Evolutionary conservation across 1,140 invertebrate species (phyloP).

Genomic region (Drosophila novamexicana): DNA sequence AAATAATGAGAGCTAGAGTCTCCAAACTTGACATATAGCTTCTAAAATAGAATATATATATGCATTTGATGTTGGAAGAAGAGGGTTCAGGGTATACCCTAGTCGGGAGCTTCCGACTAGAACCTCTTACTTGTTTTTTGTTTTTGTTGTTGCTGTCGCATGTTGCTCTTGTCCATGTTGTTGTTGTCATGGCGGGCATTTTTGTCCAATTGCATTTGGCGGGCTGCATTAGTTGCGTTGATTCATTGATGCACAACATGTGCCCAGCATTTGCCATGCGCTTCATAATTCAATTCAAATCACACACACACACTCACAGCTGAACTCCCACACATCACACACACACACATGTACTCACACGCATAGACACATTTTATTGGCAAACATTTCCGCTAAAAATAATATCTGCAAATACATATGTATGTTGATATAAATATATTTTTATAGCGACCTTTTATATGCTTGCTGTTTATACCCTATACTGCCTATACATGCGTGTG

Average conservation of each 20-base stretch:
- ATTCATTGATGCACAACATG: constrained; percentile 50
- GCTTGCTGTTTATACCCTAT: constrained; percentile 13
- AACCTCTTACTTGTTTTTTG: not conserved
- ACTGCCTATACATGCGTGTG: not conserved
- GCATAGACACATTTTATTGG: not conserved
- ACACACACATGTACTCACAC: not conserved
- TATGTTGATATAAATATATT: constrained; percentile 22
- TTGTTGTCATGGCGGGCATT: constrained; percentile 41
- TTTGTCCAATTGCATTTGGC: constrained; percentile 49
- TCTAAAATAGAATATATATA: too few relatives aligned
- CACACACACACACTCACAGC: not conserved
- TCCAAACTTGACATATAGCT: too few relatives aligned
- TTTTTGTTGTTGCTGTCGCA: constrained; percentile 1
- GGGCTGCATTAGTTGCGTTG: constrained; percentile 49
- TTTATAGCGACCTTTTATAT: constrained; percentile 19
- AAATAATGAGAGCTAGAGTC: too few relatives aligned
- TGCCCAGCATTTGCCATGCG: constrained; percentile 23
- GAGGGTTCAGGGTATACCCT: too few relatives aligned
- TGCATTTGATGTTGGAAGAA: too few relatives aligned
- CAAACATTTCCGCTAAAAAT: constrained; percentile 25
- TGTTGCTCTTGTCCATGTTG: constrained; percentile 26
- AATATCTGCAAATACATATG: not conserved
- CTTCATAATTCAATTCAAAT: constrained; percentile 31
- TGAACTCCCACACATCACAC: not conserved
- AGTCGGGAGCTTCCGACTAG: too few relatives aligned